A percentile compares a stretch with the other conserved stretches of the same genome.
Evolutionary conservation across 2,797 vertebrate species (phyloP).

Genomic region (Sebastes steindachneri): DNA sequence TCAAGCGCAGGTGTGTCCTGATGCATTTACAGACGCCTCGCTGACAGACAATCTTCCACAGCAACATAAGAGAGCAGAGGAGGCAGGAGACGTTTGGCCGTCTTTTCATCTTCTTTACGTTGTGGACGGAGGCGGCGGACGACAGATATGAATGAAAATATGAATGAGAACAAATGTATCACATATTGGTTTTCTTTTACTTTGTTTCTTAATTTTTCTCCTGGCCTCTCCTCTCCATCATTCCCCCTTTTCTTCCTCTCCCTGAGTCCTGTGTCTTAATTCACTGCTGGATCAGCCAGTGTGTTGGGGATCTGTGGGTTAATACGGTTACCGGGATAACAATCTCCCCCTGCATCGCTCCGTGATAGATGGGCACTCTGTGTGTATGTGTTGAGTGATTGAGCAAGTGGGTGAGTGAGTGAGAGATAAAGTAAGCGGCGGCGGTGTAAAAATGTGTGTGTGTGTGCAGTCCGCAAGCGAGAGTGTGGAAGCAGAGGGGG

Average conservation of each 20-base stretch:
- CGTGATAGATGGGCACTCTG: constrained; percentile 80
- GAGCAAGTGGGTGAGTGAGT: constrained; percentile 78
- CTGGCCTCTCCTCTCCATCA: constrained; percentile 25
- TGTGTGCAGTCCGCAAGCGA: constrained; percentile 44
- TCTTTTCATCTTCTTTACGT: constrained; percentile 35
- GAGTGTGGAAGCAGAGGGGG: constrained; percentile 73
- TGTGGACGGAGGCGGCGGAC: background rate
- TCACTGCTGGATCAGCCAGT: constrained; percentile 68
- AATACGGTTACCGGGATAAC: constrained; percentile 83
- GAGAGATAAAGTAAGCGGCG: constrained; percentile 78
- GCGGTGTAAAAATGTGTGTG: constrained; percentile 62
- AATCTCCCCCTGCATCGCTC: constrained; percentile 77
- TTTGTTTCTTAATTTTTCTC: constrained; percentile 43
- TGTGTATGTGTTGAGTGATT: constrained; percentile 77
- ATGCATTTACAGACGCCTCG: constrained; percentile 65
- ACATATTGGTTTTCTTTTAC: constrained; percentile 53
- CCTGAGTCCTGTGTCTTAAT: constrained; percentile 64
- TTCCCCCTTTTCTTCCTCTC: constrained; percentile 6
- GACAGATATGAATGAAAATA: constrained; percentile 55
- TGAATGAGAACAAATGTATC: constrained; percentile 52
- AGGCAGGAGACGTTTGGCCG: constrained; percentile 12
- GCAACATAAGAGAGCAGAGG: constrained; percentile 16
- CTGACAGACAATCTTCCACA: constrained; percentile 47
- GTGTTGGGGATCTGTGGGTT: constrained; percentile 79
- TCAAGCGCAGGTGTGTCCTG: constrained; percentile 78